phyloP scores from a whole-genome alignment of 2,888 invertebrate species.

The Sesia apiformis region DNA sequence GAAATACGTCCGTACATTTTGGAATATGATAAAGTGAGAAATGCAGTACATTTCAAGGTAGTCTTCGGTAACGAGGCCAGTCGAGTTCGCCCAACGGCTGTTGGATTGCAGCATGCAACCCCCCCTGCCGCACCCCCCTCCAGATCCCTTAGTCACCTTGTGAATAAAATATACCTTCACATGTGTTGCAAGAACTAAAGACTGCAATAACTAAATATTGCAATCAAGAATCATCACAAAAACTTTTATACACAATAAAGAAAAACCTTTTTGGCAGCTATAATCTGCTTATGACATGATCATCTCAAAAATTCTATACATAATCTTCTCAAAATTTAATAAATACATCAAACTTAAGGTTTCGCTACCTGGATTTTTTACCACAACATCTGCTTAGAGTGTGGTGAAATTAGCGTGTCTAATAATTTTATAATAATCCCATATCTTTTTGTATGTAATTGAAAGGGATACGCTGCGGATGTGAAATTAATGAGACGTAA shows the following conservation, averaged over 20 bases:
- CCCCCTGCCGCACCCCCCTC: no score
- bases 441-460: constrained; percentile 20
- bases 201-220: no score
- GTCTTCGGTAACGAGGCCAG: no score
- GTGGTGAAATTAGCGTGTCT: constrained; percentile 36
- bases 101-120: no score
- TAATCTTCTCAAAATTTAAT: constrained; percentile 22
- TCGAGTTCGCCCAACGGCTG: no score
- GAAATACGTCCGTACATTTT: no score
- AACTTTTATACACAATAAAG: neutral
- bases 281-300: constrained; percentile 1
- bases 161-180: no score
- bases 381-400: constrained; percentile 27
- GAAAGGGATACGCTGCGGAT: constrained; percentile 19
- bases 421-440: constrained; percentile 47
- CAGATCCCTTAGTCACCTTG: no score
- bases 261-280: neutral
- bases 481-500: constrained; percentile 18
- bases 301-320: neutral
- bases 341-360: constrained; percentile 19
- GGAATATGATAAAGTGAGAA: no score
- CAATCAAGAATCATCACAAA: neutral
- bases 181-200: no score
- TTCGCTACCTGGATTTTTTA: constrained; percentile 29
- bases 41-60: no score